Evolutionary conservation across 2,888 invertebrate species (phyloP), one percentile per base, ranked within the genome.

Genomic region (Parnassius orleans): DNA sequence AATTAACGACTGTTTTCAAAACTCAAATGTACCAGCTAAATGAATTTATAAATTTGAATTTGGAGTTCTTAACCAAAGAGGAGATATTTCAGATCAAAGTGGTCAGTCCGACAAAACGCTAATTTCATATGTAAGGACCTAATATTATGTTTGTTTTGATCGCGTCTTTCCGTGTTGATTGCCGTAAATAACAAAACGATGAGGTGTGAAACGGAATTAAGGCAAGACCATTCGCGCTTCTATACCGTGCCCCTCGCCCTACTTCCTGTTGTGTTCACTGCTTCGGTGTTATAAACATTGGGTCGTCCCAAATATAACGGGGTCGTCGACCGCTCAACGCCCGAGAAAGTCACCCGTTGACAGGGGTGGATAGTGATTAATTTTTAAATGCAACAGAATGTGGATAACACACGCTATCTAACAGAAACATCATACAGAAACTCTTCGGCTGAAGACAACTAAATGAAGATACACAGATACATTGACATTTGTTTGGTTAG

Each of bases 361-460:
- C 86, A 87, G 81, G 89, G 90, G 89, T 83, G 82, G 82, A 73
- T 73, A 71, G 68, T 81, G 79, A 86, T 89, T 89, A 84, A 87
- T 86, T 87, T 85, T 84, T 83, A 89, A 89, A 86, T 81, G 82
- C 79, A 81, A 76, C 77, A 80, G 77, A 83, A 85, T 84, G 85
- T 81, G 79, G 73, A 76, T 74, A 69, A 70, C 71, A 73, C 87
- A 89, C 86, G 87, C 89, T 72, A 86, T 65, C 5, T 33, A 33
- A 33, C 33, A 33, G 33, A 7, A 33, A 33, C 33, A 33, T 33
- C 7, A 7, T 33, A 5, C 33, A 33, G 33, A 33, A 33, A 33
- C 7, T 33, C 33, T 33, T 33, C 33, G 33, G 33, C 33, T 33
- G 33, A 33, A 33, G 5, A 33, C 33, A 33, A 33, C 33, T 33